phyloP scores from a whole-genome alignment of 2,797 vertebrate species.

The Onychomys torridus region DNA sequence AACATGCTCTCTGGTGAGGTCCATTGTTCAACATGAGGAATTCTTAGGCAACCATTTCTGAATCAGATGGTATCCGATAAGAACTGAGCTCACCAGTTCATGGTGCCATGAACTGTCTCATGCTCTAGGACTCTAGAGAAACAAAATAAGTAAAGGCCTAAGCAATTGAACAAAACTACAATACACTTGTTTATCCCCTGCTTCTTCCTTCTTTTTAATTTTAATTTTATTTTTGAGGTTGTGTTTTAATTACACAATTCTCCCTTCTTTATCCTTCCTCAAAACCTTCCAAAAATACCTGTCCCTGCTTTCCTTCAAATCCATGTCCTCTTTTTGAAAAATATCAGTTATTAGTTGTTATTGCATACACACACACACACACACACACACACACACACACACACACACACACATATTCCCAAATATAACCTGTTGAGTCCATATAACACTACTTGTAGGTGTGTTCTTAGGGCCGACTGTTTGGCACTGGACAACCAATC shows the following conservation, averaged over 20 bases:
- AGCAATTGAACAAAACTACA: slow-evolving; percentile 9
- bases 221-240: neutral
- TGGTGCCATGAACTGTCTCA: neutral
- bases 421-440: neutral
- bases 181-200: neutral
- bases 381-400: neutral
- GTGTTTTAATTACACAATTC: neutral
- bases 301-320: neutral
- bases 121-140: neutral
- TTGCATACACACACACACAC: neutral
- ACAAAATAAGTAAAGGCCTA: neutral
- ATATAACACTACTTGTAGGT: neutral
- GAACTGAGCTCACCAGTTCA: neutral
- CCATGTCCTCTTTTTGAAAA: neutral
- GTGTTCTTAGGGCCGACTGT: no score
- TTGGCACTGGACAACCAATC: neutral
- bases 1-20: neutral
- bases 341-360: neutral
- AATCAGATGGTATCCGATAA: neutral
- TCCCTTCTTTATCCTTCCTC: neutral
- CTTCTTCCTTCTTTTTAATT: neutral
- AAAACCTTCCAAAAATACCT: neutral
- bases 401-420: neutral
- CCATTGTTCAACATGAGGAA: neutral
- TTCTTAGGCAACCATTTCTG: neutral